Percentiles rank a stretch among this genome's conserved stretches.
phyloP scores from a whole-genome alignment of 2,797 vertebrate species.

The Ceyx erithaca region DNA sequence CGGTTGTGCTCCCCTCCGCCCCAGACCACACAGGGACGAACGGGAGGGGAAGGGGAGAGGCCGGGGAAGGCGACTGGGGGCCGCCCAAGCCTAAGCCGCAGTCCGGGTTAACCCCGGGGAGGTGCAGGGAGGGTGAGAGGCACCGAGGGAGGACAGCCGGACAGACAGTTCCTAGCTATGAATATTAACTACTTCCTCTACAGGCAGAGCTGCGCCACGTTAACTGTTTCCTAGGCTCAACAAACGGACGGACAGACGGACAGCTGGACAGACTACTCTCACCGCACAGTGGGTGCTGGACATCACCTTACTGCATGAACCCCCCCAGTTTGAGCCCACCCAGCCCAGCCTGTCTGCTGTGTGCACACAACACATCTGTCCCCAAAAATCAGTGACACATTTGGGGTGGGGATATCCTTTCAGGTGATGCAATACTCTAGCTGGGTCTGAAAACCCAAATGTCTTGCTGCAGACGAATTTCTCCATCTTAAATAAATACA shows the following conservation, averaged over 20 bases:
- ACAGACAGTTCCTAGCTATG: slow-evolving; percentile 48
- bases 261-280: background rate
- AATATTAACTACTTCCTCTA: slow-evolving; percentile 73
- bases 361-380: background rate
- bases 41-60: background rate
- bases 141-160: slow-evolving; percentile 14
- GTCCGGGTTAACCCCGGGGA: slow-evolving; percentile 48
- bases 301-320: background rate
- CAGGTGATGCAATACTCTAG: background rate
- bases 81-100: background rate
- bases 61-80: background rate
- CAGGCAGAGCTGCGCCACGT: background rate
- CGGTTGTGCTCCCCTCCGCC: background rate
- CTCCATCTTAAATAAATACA: background rate
- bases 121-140: slow-evolving; percentile 27
- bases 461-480: background rate
- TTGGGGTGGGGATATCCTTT: background rate
- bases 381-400: background rate
- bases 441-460: background rate
- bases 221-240: slow-evolving; percentile 19
- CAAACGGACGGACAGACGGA: background rate
- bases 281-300: accelerated
- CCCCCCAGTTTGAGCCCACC: background rate
- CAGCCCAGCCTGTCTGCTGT: background rate
- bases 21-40: slow-evolving; percentile 36